These are phyloP conservation scores for Caenorhabditis sp. DNA, from an alignment of 2,888 invertebrate genomes.

Conservation along the genomic window DNA sequence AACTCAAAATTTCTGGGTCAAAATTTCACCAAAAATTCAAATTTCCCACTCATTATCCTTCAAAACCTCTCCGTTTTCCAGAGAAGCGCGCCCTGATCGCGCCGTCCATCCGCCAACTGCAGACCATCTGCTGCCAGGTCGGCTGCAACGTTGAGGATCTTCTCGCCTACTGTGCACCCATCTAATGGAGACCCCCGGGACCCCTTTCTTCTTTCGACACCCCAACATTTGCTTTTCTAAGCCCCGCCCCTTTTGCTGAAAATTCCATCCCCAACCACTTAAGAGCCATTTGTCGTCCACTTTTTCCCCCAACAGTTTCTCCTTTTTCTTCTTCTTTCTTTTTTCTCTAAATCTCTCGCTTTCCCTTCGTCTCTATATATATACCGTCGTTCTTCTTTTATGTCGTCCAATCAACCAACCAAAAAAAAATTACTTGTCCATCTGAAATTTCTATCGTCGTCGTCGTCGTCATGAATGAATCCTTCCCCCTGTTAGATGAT, in stretches of 20 bases:
- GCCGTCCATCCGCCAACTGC: constrained; percentile 77
- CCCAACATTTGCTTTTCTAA: too few relatives aligned
- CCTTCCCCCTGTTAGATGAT: neutral
- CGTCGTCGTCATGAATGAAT: constrained; percentile 2
- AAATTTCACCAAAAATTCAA: neutral
- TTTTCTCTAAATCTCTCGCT: neutral
- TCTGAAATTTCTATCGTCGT: neutral
- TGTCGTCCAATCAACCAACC: neutral
- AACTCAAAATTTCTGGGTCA: too few relatives aligned
- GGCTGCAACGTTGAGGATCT: constrained; percentile 80
- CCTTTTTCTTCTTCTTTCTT: too few relatives aligned
- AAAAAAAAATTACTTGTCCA: neutral
- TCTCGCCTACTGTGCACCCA: constrained; percentile 78
- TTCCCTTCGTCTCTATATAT: neutral
- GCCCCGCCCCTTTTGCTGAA: neutral
- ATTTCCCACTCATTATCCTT: neutral
- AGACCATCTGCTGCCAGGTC: constrained; percentile 76
- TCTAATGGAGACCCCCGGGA: constrained; percentile 13
- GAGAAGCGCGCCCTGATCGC: constrained; percentile 71
- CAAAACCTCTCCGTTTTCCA: constrained; percentile 37
- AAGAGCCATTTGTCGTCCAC: neutral
- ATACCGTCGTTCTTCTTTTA: neutral
- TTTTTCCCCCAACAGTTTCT: too few relatives aligned
- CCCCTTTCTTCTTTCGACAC: neutral
- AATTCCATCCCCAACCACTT: neutral